These are phyloP conservation scores for Drosophila pseudotalamancana DNA, from an alignment of 2,888 invertebrate species.

Conservation along the genomic window DNA sequence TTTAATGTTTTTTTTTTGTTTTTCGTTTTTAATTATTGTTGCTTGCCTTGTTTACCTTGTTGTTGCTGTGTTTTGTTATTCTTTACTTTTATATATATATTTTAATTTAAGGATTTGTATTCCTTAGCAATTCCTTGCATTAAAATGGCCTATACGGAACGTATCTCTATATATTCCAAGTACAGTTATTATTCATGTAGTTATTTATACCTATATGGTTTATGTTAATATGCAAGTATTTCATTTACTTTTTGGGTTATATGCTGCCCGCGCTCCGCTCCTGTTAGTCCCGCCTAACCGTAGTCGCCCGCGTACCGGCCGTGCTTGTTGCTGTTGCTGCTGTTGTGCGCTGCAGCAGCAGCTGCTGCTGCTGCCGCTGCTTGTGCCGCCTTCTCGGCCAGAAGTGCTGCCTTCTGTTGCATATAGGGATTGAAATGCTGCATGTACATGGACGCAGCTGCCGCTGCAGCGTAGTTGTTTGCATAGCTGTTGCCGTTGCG, in stretches of 20 bases:
- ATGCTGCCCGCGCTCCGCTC: neutral
- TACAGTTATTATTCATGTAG: conserved; percentile 36
- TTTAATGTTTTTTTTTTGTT: conserved; percentile 21
- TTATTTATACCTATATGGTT: conserved; percentile 46
- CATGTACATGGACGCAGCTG: conserved; percentile 76
- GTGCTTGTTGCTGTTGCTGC: conserved; percentile 44
- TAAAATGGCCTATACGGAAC: conserved; percentile 63
- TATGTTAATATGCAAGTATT: conserved; percentile 61
- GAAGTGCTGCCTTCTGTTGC: conserved; percentile 72
- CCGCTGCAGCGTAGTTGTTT: conserved; percentile 70
- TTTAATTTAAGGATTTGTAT: conserved; percentile 54
- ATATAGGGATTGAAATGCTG: conserved; percentile 75
- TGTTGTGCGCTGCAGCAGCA: conserved; percentile 33
- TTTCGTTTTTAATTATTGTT: conserved; percentile 67
- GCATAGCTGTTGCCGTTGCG: conserved; percentile 57
- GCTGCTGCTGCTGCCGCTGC: conserved; percentile 63
- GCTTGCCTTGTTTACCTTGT: conserved; percentile 71
- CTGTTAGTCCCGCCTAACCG: conserved; percentile 39
- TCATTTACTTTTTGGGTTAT: conserved; percentile 4
- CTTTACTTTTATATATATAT: conserved; percentile 12
- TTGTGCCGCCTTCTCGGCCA: conserved; percentile 71
- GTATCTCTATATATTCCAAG: conserved; percentile 41
- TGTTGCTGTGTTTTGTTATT: conserved; percentile 45
- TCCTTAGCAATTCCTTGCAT: conserved; percentile 69
- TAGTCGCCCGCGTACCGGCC: conserved; percentile 63